These are phyloP conservation scores for Macroteleia sp. DNA, from an alignment of 2,888 invertebrate species.

Conservation along the genomic window DNA sequence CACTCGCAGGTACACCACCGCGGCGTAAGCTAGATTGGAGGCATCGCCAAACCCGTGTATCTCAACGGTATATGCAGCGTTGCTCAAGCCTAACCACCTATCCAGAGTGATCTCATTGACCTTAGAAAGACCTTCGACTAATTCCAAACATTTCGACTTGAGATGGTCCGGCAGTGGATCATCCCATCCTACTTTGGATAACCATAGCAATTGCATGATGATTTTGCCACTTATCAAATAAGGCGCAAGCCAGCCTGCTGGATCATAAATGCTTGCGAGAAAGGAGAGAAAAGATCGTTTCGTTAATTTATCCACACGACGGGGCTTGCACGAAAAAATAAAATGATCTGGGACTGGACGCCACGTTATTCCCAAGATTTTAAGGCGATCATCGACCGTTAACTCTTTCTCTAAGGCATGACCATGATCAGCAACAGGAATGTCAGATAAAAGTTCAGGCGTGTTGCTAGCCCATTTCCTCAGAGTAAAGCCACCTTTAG, in stretches of 20 bases:
- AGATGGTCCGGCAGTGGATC: not conserved
- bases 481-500: not conserved
- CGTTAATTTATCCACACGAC: not conserved
- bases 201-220: not conserved
- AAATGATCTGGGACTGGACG: not conserved
- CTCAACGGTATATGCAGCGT: not conserved
- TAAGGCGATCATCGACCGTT: not conserved
- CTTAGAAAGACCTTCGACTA: not conserved
- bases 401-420: not conserved
- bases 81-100: not conserved
- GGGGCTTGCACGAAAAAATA: not conserved
- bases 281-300: not conserved
- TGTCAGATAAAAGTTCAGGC: not conserved
- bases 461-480: conserved; percentile 9
- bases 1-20: conserved; percentile 2
- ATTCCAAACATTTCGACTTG: not conserved
- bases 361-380: not conserved
- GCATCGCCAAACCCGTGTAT: conserved; percentile 12
- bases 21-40: conserved; percentile 2
- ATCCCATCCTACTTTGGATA: conserved; percentile 12
- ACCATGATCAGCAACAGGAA: conserved; percentile 1
- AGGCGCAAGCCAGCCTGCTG: not conserved
- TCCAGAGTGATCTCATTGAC: not conserved
- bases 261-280: conserved; percentile 3
- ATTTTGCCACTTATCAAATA: not conserved